Evolutionary conservation across 2,888 invertebrate species (phyloP), one percentile per base, ranked within the genome.

Genomic region (Hirtodrosophila duncani): DNA sequence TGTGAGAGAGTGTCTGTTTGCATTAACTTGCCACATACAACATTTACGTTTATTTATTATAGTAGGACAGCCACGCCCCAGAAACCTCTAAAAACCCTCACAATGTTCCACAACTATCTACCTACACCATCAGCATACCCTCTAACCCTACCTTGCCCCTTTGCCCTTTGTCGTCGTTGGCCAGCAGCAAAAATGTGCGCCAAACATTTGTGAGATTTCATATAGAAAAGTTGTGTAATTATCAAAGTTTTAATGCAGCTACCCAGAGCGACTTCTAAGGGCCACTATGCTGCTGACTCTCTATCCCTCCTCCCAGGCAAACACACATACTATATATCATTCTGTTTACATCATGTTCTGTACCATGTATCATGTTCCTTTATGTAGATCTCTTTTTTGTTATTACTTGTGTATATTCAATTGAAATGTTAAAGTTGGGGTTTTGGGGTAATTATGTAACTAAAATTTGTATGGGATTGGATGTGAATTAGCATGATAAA

Each of bases 21-120:
- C 69, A 80, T 72, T 72, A 72, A 72, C 75, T 78, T 71, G 79
- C 79, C 79, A 62, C 72, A 79, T 72, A 75, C 74, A 75, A 72
- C 78, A 79, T 72, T 79, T 70, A 72, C 79, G 79, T 72, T 70
- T 72, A 72, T 79, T 79, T 72, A 72, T 72, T 72, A 79, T 67
- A 62, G 59, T 50, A 56, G 37, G 6, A 20, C 45, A 44, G 53
- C 10, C 31, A 48, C 21, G 37, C 52, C 36, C 34, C n/a, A n/a
- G n/a, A n/a, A n/a, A 23, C 39, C 42, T 14, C 4, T 20, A 14
- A 16, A 43, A 33, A 26, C 17, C 43, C 41, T n/a, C 10, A 16
- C 16, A 20, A 20, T 7, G 20, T 20, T 20, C 20, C 20, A 20
- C 20, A 5, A 7, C 7, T 7, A 20, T 4, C 20, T 20, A 7